Percentiles rank a stretch among this genome's conserved stretches.
These are phyloP conservation scores for Mimas tiliae DNA, from an alignment of 2,888 invertebrate genomes.

Conservation along the genomic window DNA sequence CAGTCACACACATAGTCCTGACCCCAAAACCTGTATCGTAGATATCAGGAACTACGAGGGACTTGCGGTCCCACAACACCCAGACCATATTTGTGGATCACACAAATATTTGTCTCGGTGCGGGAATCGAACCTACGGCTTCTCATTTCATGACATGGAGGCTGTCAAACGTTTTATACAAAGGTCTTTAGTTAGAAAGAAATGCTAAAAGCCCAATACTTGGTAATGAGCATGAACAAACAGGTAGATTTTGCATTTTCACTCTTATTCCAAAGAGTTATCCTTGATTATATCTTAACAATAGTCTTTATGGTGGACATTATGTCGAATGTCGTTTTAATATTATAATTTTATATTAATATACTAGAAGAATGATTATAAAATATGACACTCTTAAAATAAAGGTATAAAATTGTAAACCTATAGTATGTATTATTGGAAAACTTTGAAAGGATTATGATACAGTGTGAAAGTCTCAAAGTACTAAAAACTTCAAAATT, in stretches of 20 bases:
- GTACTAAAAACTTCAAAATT: background rate
- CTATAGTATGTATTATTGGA: background rate
- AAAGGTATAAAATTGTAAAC: background rate
- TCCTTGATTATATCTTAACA: background rate
- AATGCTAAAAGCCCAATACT: slow-evolving; percentile 12
- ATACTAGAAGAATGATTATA: too few species aligned
- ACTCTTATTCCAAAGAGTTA: background rate
- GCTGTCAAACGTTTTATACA: slow-evolving; percentile 10
- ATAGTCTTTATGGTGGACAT: background rate
- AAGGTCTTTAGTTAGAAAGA: slow-evolving; percentile 2
- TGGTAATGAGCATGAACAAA: slow-evolving; percentile 1
- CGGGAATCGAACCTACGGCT: too few species aligned
- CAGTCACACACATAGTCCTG: too few species aligned
- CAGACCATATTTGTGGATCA: too few species aligned
- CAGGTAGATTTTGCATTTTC: slow-evolving; percentile 22
- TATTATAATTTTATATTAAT: background rate
- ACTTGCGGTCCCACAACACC: too few species aligned
- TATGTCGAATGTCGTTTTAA: background rate
- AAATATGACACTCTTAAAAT: background rate
- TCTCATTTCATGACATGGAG: too few species aligned
- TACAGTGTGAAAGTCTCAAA: background rate
- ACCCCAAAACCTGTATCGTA: too few species aligned
- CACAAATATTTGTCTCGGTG: too few species aligned
- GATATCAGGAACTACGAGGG: too few species aligned
- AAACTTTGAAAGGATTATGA: background rate